phyloP scores from a whole-genome alignment of 2,888 invertebrate genomes.

The Drosophila multiciliata region DNA sequence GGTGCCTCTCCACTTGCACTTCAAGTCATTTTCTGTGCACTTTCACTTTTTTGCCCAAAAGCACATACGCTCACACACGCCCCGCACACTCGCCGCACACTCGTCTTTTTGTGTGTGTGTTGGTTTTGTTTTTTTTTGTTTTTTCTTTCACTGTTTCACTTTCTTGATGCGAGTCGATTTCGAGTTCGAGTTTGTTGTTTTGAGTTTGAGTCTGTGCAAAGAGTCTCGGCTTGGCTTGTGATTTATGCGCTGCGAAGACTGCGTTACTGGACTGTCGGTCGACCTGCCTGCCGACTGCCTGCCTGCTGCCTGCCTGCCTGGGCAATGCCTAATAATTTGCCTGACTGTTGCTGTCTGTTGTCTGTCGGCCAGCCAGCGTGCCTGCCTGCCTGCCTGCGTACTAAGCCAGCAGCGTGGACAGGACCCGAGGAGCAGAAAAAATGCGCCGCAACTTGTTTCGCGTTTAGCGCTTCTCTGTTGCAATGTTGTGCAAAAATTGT shows the following conservation, averaged over 20 bases:
- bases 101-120: slow-evolving; percentile 17
- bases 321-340: slow-evolving; percentile 73
- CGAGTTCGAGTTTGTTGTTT: slow-evolving; percentile 25
- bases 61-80: slow-evolving; percentile 26
- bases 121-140: slow-evolving; percentile 17
- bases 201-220: slow-evolving; percentile 39
- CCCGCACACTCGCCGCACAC: slow-evolving; percentile 25
- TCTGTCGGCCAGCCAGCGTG: slow-evolving; percentile 72
- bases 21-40: slow-evolving; percentile 75
- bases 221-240: slow-evolving; percentile 52
- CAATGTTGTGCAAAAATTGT: slow-evolving; percentile 81
- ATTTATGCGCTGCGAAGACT: slow-evolving; percentile 80
- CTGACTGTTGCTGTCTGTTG: slow-evolving; percentile 51
- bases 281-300: slow-evolving; percentile 75
- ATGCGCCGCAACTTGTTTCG: slow-evolving; percentile 84
- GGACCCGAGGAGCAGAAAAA: slow-evolving; percentile 82
- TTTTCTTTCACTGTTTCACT: slow-evolving; percentile 48
- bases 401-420: slow-evolving; percentile 62
- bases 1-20: slow-evolving; percentile 65
- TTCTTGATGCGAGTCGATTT: slow-evolving; percentile 37
- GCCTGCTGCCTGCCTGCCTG: slow-evolving; percentile 77
- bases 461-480: slow-evolving; percentile 85
- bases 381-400: slow-evolving; percentile 52
- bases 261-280: slow-evolving; percentile 71
- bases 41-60: slow-evolving; percentile 64